Percentiles rank a stretch among this genome's conserved stretches.
Conservation (phyloP, 2,888 invertebrate genomes). For the Scrobipalpa costella region DNA sequence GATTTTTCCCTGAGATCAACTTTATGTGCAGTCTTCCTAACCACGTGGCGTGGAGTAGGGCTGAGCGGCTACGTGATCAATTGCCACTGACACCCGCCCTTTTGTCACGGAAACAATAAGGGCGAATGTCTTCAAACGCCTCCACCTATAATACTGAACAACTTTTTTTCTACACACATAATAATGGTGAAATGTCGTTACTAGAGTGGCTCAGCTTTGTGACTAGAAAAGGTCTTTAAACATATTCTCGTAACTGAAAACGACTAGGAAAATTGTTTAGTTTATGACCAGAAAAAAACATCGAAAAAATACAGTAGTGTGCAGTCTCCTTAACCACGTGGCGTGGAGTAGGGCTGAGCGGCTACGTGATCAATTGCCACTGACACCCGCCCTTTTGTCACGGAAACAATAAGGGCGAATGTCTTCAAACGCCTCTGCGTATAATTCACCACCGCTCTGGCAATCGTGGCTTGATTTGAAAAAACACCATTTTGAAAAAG, state of each 20-base stretch:
- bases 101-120: constrained; percentile 62
- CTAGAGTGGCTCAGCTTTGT: too few species aligned
- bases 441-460: constrained; percentile 40
- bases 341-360: constrained; percentile 31
- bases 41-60: constrained; percentile 21
- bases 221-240: too few species aligned
- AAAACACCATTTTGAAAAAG: neutral
- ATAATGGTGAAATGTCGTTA: too few species aligned
- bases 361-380: constrained; percentile 59
- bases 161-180: too few species aligned
- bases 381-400: constrained; percentile 55
- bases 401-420: constrained; percentile 54
- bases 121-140: constrained; percentile 39
- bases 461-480: neutral
- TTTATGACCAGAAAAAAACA: too few species aligned
- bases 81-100: constrained; percentile 53
- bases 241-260: too few species aligned
- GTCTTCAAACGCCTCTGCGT: constrained; percentile 42
- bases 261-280: too few species aligned
- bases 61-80: constrained; percentile 57
- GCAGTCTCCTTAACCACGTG: constrained; percentile 20
- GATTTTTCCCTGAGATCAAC: too few species aligned
- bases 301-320: too few species aligned
- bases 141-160: constrained; percentile 49
- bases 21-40: constrained; percentile 23